phyloP scores from a whole-genome alignment of 2,888 invertebrate species.

The Drosophila rubida region DNA sequence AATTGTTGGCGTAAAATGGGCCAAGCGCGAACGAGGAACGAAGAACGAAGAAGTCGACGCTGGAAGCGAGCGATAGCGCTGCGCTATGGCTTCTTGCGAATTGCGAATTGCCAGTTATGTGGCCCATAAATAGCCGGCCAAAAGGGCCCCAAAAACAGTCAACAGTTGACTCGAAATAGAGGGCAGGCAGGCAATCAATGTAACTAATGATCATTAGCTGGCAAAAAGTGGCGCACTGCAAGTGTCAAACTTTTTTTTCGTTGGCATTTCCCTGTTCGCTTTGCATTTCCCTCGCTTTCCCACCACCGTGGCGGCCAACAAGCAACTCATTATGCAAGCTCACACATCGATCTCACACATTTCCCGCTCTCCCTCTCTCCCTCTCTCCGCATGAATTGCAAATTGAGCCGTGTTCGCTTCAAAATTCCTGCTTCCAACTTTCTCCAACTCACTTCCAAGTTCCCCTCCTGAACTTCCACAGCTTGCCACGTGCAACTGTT shows the following conservation, averaged over 20 bases:
- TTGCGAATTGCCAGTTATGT: conserved; percentile 63
- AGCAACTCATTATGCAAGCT: neutral
- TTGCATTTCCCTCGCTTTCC: too few species aligned
- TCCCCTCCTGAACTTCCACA: neutral
- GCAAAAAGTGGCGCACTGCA: conserved; percentile 1
- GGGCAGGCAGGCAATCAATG: conserved; percentile 24
- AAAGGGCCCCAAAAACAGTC: neutral
- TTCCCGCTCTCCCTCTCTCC: too few species aligned
- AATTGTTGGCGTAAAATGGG: conserved; percentile 53
- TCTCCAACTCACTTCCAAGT: too few species aligned
- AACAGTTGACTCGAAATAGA: neutral
- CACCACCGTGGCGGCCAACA: too few species aligned
- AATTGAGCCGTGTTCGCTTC: too few species aligned
- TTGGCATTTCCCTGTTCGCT: neutral
- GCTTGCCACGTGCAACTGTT: neutral
- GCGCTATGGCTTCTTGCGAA: conserved; percentile 56
- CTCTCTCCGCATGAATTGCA: too few species aligned
- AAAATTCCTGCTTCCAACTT: too few species aligned
- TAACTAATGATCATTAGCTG: conserved; percentile 20
- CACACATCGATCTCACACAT: neutral
- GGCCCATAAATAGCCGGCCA: conserved; percentile 64
- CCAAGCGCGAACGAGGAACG: conserved; percentile 43
- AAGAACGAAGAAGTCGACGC: neutral
- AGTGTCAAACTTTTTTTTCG: neutral
- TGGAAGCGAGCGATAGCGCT: conserved; percentile 13